Evolutionary conservation across 2,888 invertebrate species (phyloP).

Genomic region (Acrobasis suavella): DNA sequence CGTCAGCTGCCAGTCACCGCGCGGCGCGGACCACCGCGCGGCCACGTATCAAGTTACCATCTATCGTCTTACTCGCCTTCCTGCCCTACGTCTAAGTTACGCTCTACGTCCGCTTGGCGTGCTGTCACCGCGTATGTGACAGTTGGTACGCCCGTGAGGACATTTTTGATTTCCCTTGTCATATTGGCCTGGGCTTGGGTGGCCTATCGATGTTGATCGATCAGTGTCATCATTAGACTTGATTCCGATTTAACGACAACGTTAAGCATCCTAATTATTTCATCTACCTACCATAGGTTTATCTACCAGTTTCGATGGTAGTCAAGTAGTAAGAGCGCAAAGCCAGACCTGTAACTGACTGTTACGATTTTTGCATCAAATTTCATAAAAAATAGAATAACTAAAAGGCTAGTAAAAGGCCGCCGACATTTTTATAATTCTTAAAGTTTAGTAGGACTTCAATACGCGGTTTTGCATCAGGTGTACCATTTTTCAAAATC

Average conservation of each 20-base stretch:
- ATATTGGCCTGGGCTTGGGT: conserved; percentile 43
- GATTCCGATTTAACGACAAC: background rate
- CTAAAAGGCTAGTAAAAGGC: too few species aligned
- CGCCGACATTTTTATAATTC: too few species aligned
- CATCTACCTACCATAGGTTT: background rate
- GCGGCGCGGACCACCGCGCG: conserved; percentile 72
- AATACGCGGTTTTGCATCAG: too few species aligned
- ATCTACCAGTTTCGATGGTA: background rate
- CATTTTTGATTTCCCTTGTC: conserved; percentile 55
- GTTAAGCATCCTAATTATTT: too few species aligned
- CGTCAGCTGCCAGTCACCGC: conserved; percentile 76
- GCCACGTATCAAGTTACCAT: conserved; percentile 70
- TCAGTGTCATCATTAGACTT: conserved; percentile 11
- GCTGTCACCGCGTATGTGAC: conserved; percentile 68
- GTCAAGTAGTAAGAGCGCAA: too few species aligned
- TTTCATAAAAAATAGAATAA: too few species aligned
- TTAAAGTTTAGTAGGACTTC: too few species aligned
- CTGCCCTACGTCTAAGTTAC: conserved; percentile 80
- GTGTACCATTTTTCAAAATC: too few species aligned
- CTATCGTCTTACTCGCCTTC: conserved; percentile 78
- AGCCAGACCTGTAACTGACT: too few species aligned
- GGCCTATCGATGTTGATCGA: conserved; percentile 39
- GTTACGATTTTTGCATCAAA: too few species aligned
- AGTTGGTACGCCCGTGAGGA: conserved; percentile 64
- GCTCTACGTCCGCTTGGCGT: conserved; percentile 67